These are phyloP conservation scores for Semnornis frantzii DNA, from an alignment of 2,113 vertebrate genomes.

Conservation along the genomic window DNA sequence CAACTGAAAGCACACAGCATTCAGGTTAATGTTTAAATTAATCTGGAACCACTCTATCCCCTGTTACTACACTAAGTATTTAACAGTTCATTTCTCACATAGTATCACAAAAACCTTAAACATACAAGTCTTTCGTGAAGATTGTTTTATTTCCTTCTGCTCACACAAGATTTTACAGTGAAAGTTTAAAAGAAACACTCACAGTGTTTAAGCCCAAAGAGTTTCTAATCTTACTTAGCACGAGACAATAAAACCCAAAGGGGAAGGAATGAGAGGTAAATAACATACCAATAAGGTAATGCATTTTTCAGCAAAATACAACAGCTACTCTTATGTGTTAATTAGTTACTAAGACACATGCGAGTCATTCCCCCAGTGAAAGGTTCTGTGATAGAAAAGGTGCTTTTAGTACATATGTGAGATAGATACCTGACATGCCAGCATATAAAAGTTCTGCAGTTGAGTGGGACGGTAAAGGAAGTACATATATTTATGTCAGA, in stretches of 20 bases:
- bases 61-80: neutral
- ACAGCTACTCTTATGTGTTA: neutral
- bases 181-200: neutral
- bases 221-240: neutral
- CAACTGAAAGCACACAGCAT: neutral
- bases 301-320: neutral
- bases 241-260: neutral
- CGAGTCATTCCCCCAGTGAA: too few species aligned
- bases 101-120: neutral
- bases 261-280: neutral
- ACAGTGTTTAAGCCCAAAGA: too few species aligned
- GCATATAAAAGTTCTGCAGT: neutral
- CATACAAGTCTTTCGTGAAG: neutral
- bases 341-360: fast-evolving
- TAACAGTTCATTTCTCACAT: neutral
- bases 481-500: fast-evolving
- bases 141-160: neutral
- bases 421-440: fast-evolving
- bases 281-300: fast-evolving
- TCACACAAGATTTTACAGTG: neutral
- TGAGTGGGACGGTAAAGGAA: fast-evolving
- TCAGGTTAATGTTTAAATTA: neutral
- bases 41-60: neutral
- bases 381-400: fast-evolving
- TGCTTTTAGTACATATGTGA: fast-evolving